A percentile compares a stretch with the other conserved stretches of the same genome.
Conservation (phyloP, 2,113 vertebrate genomes). For the Lophius piscatorius region DNA sequence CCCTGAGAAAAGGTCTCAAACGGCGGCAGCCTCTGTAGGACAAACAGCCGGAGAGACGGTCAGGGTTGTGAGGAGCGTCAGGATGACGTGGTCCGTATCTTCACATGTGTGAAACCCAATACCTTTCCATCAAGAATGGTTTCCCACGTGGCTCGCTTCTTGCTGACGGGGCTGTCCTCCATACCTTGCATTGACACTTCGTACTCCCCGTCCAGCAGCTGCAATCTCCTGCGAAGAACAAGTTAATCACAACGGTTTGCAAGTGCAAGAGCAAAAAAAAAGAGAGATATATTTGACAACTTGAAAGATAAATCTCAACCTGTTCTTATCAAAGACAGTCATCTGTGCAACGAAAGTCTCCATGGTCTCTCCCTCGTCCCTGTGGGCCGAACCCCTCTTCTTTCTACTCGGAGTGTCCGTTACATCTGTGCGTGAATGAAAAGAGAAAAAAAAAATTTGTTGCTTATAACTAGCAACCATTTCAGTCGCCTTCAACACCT, state of each 20-base stretch:
- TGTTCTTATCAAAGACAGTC: constrained; percentile 99
- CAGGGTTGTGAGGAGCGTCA: background rate
- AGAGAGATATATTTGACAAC: background rate
- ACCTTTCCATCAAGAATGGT: constrained; percentile 98
- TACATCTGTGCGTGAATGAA: constrained; percentile 82
- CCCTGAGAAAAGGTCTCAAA: constrained; percentile 99
- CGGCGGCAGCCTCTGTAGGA: constrained; percentile 89
- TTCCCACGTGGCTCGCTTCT: constrained; percentile 98
- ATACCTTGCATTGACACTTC: constrained; percentile 99
- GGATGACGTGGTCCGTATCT: too few species aligned
- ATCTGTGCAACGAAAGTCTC: constrained; percentile 94
- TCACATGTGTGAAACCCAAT: constrained; percentile 21
- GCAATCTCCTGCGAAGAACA: constrained; percentile 87
- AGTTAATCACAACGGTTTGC: background rate
- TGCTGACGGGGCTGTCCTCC: constrained; percentile 96
- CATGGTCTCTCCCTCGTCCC: constrained; percentile 90
- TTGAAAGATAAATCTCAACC: constrained; percentile 73
- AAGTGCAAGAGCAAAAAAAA: rapidly evolving
- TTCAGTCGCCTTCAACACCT: background rate
- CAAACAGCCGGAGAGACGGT: background rate
- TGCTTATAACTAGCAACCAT: background rate
- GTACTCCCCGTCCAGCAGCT: constrained; percentile 96
- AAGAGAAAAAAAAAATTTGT: background rate
- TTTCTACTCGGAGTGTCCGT: constrained; percentile 90
- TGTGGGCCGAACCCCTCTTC: constrained; percentile 89